Conservation (phyloP, 2,113 vertebrate genomes). For the Heterochromis multidens region DNA sequence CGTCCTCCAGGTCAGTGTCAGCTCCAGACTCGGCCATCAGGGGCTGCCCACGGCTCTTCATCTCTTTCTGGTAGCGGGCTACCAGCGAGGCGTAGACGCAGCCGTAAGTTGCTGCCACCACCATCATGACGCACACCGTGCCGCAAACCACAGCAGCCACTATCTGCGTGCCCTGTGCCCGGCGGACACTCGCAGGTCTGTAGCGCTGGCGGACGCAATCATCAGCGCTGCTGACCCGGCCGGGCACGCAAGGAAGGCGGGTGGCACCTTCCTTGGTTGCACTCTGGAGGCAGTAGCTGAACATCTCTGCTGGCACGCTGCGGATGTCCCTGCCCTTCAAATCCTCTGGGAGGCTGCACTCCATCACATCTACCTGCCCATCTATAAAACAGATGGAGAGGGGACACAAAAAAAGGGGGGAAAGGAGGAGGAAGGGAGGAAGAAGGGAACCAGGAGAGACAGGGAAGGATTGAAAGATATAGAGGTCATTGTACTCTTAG, state of each 20-base stretch:
- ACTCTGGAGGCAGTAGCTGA: conserved; percentile 85
- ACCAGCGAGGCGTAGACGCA: conserved; percentile 92
- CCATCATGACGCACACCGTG: conserved; percentile 96
- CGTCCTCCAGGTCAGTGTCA: conserved; percentile 60
- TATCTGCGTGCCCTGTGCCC: conserved; percentile 90
- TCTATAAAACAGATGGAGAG: conserved; percentile 70
- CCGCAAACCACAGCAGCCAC: conserved; percentile 90
- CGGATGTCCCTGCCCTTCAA: conserved; percentile 89
- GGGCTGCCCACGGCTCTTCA: conserved; percentile 82
- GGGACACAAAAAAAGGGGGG: background rate
- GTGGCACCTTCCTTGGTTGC: conserved; percentile 55
- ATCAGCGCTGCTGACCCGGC: conserved; percentile 35
- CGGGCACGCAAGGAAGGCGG: conserved; percentile 65
- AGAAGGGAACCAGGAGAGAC: conserved; percentile 2
- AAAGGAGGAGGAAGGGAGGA: background rate
- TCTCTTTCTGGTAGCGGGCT: conserved; percentile 89
- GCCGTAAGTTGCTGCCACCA: conserved; percentile 90
- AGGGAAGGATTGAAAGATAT: conserved; percentile 21
- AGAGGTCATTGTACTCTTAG: conserved; percentile 31
- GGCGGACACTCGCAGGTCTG: conserved; percentile 83
- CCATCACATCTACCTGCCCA: conserved; percentile 87
- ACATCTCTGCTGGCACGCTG: conserved; percentile 91
- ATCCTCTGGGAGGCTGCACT: conserved; percentile 86
- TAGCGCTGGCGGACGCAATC: conserved; percentile 82
- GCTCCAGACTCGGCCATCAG: conserved; percentile 81